Percentiles rank a stretch among this genome's conserved stretches.
These are phyloP conservation scores for Agonopterix heracliana DNA, from an alignment of 2,888 invertebrate species.

Conservation along the genomic window DNA sequence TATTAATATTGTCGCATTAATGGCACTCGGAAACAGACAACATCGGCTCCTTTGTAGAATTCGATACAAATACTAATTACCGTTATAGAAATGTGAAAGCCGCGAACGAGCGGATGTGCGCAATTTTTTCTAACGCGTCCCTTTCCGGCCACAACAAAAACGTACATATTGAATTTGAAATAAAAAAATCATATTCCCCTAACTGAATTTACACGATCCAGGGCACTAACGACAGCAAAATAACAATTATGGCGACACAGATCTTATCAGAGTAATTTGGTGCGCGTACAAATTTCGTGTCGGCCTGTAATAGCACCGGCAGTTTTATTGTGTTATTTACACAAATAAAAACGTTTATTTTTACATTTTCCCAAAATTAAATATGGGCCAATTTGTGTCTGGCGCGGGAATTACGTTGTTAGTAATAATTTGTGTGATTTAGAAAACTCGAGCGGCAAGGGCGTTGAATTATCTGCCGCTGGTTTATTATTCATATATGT, in stretches of 20 bases:
- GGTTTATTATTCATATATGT: constrained; percentile 35
- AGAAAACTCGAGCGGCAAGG: constrained; percentile 26
- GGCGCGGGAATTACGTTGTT: constrained; percentile 57
- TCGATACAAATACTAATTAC: constrained; percentile 51
- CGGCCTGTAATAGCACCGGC: constrained; percentile 52
- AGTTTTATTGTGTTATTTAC: constrained; percentile 76
- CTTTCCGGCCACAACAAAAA: constrained; percentile 57
- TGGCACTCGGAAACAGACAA: constrained; percentile 21
- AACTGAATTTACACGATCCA: constrained; percentile 71
- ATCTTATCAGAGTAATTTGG: constrained; percentile 69
- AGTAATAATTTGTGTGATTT: constrained; percentile 53
- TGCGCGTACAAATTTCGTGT: constrained; percentile 57
- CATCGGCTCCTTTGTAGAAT: constrained; percentile 33
- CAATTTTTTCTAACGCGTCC: constrained; percentile 70
- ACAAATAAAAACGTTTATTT: constrained; percentile 77
- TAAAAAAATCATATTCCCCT: constrained; percentile 54
- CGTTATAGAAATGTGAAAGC: constrained; percentile 61
- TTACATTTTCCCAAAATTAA: constrained; percentile 76
- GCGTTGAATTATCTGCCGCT: constrained; percentile 11
- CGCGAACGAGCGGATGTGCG: constrained; percentile 53
- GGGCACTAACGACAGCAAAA: constrained; percentile 68
- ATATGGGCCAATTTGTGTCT: constrained; percentile 66
- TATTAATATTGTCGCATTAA: constrained; percentile 42
- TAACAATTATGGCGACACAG: constrained; percentile 70
- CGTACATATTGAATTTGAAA: constrained; percentile 57